Evolutionary conservation across 2,797 vertebrate genomes (phyloP).

Genomic region (Alauda arvensis): DNA sequence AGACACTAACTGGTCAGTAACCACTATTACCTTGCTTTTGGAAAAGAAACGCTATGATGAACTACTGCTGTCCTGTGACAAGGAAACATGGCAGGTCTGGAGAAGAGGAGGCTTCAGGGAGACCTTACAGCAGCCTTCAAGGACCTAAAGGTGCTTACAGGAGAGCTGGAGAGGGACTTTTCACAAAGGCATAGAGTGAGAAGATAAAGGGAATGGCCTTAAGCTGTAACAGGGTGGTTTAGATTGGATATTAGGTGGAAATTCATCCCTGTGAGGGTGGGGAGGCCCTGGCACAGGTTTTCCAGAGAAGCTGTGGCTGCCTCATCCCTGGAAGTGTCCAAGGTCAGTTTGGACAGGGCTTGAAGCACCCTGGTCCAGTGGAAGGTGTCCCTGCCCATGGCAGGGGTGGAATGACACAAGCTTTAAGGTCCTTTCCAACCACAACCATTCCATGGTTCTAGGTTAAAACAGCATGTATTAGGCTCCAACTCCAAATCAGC

Average conservation of each 20-base stretch:
- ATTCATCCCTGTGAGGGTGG: neutral
- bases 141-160: neutral
- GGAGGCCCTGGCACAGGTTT: rapidly evolving
- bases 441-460: neutral
- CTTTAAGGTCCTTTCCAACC: neutral
- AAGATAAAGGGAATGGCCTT: neutral
- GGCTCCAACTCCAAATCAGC: neutral
- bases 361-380: rapidly evolving
- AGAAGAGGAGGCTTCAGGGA: neutral
- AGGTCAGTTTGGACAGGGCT: rapidly evolving
- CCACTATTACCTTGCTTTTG: neutral
- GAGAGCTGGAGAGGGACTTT: neutral
- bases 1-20: neutral
- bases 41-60: neutral
- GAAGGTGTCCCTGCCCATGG: neutral
- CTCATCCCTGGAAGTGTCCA: neutral
- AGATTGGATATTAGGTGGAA: neutral
- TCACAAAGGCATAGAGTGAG: neutral
- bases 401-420: neutral
- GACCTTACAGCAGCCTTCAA: neutral
- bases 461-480: neutral
- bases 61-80: neutral
- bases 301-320: neutral
- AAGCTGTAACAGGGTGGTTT: neutral
- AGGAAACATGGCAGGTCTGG: neutral